Percentiles rank a stretch among this genome's conserved stretches.
These are phyloP conservation scores for Aurelia coerulea DNA, from an alignment of 30 jellyfish, hydroid and myxozoan genomes.

Conservation along the genomic window DNA sequence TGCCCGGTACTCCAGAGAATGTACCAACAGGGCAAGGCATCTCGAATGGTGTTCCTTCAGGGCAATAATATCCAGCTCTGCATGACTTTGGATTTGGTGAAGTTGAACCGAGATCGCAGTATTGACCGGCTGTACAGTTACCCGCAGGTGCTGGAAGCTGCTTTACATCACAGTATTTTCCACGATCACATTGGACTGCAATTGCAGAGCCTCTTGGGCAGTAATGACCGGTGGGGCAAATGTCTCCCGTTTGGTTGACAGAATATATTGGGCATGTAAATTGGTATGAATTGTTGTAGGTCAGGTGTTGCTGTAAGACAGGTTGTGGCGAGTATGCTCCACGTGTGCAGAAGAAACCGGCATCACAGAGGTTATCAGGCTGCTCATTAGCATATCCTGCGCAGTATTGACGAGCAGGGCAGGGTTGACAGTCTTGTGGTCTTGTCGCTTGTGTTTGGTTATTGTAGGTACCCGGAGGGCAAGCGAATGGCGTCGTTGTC, in stretches of 20 bases:
- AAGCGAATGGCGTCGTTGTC: slow-evolving; percentile 87
- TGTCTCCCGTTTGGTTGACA: slow-evolving; percentile 90
- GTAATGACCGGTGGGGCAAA: slow-evolving; percentile 89
- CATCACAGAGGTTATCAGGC: slow-evolving; percentile 89
- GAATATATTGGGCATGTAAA: slow-evolving; percentile 94
- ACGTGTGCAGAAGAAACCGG: slow-evolving; percentile 85
- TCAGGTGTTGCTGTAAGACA: slow-evolving; percentile 32
- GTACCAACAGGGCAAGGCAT: slow-evolving; percentile 90
- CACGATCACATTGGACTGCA: slow-evolving; percentile 88
- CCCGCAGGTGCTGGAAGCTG: slow-evolving; percentile 86
- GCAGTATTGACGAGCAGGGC: slow-evolving; percentile 90
- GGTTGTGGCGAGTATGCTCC: slow-evolving; percentile 93
- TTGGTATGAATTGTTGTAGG: slow-evolving; percentile 76
- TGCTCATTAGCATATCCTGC: slow-evolving; percentile 78
- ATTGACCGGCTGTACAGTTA: slow-evolving; percentile 91
- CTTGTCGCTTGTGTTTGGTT: slow-evolving; percentile 76
- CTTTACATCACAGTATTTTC: slow-evolving; percentile 78
- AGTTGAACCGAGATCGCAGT: slow-evolving; percentile 80
- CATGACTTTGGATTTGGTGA: slow-evolving; percentile 67
- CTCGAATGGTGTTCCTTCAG: slow-evolving; percentile 83
- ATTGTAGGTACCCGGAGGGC: slow-evolving; percentile 98
- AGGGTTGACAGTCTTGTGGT: slow-evolving; percentile 92
- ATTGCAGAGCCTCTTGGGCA: slow-evolving; percentile 86
- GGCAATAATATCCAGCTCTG: slow-evolving; percentile 90
- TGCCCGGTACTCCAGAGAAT: slow-evolving; percentile 75